These are phyloP conservation scores for Nephrotoma guestfalica DNA, from an alignment of 2,888 invertebrate genomes.

Conservation along the genomic window DNA sequence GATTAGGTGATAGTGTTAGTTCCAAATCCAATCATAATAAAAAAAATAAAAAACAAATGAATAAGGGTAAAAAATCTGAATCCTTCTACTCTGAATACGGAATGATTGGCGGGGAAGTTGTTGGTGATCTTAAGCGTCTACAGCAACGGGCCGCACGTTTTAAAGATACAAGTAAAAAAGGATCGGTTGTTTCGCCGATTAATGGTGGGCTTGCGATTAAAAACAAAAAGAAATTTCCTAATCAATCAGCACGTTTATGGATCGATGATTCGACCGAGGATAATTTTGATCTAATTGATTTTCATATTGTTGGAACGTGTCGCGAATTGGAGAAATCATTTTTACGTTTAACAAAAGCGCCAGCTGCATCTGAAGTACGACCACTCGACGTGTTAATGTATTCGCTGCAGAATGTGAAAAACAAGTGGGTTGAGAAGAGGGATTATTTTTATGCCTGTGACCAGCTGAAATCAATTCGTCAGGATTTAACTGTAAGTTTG, in stretches of 20 bases:
- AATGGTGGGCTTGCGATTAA: not conserved
- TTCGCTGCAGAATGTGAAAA: constrained; percentile 81
- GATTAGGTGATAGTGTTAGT: constrained; percentile 29
- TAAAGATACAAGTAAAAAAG: constrained; percentile 29
- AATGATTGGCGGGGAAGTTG: constrained; percentile 45
- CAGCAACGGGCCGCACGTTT: constrained; percentile 86
- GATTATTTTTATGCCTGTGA: constrained; percentile 97
- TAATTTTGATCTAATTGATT: constrained; percentile 67
- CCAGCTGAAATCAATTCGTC: constrained; percentile 95
- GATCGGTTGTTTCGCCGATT: not conserved
- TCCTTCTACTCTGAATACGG: constrained; percentile 53
- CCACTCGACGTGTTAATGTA: constrained; percentile 73
- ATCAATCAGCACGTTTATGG: not conserved
- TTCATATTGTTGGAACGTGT: constrained; percentile 90
- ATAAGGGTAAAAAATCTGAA: constrained; percentile 27
- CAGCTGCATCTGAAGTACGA: constrained; percentile 79
- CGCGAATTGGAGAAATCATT: constrained; percentile 91
- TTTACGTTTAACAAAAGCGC: constrained; percentile 89
- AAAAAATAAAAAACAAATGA: constrained; percentile 27
- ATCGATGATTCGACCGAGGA: constrained; percentile 47
- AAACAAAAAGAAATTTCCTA: constrained; percentile 7
- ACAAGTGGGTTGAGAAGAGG: constrained; percentile 74
- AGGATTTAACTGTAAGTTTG: constrained; percentile 84
- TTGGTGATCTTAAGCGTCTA: constrained; percentile 62
- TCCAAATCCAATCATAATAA: constrained; percentile 25